These are phyloP conservation scores for Rhyacophila brunnea DNA, from an alignment of 1,140 invertebrate genomes.

Conservation along the genomic window DNA sequence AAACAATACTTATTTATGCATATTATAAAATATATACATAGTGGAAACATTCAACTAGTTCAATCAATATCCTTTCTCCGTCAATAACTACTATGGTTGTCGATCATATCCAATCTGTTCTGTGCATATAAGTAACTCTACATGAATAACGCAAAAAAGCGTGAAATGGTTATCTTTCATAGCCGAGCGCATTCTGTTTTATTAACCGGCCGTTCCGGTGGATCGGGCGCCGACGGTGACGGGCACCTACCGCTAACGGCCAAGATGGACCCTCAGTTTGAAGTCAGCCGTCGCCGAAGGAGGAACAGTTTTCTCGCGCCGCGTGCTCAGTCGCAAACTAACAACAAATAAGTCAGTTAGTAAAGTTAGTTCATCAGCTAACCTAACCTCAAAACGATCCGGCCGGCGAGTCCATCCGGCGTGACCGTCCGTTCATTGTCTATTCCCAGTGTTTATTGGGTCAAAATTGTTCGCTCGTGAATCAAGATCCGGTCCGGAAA, in stretches of 20 bases:
- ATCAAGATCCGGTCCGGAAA: background rate
- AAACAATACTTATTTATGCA: too few species aligned
- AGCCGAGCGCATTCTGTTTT: too few species aligned
- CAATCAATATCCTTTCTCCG: too few species aligned
- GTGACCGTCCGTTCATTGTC: conserved; percentile 10
- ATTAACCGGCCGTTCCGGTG: background rate
- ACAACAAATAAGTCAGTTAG: too few species aligned
- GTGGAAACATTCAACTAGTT: too few species aligned
- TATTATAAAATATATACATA: too few species aligned
- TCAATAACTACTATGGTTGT: too few species aligned
- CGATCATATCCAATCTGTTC: too few species aligned
- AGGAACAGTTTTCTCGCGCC: background rate
- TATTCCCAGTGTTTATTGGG: conserved; percentile 3
- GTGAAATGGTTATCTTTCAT: background rate
- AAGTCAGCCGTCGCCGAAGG: background rate
- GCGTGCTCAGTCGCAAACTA: too few species aligned
- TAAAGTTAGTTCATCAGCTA: too few species aligned
- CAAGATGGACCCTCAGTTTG: background rate
- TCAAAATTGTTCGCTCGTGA: conserved; percentile 17
- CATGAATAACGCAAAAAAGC: conserved; percentile 13
- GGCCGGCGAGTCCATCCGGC: background rate
- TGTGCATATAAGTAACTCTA: background rate
- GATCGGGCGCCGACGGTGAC: background rate
- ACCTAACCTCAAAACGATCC: too few species aligned
- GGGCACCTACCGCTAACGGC: background rate